phyloP scores from a whole-genome alignment of 2,888 invertebrate species.

The Clusia tigrina region DNA sequence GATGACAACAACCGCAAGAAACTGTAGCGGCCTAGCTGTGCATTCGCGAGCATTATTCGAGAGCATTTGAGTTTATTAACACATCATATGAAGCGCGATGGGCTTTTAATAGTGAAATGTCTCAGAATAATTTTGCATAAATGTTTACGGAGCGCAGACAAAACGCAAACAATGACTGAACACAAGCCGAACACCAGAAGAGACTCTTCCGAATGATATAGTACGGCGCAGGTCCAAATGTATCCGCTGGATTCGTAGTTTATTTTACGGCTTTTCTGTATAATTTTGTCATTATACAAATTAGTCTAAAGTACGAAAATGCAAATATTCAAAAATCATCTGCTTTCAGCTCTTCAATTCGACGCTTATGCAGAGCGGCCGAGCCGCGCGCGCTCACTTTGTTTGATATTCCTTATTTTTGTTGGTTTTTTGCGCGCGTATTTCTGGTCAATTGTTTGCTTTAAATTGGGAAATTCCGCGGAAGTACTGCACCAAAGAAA shows the following conservation, averaged over 20 bases:
- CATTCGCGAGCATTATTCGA: background rate
- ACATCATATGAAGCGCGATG: constrained; percentile 25
- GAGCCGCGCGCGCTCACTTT: no score
- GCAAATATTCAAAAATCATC: background rate
- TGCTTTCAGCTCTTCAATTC: no score
- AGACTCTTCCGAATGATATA: background rate
- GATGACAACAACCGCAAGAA: background rate
- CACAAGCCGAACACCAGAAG: background rate
- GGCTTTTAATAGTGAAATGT: constrained; percentile 24
- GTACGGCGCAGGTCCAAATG: background rate
- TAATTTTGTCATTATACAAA: constrained; percentile 34
- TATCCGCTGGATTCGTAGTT: background rate
- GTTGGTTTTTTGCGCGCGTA: no score
- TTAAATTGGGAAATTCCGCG: no score
- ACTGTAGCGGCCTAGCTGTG: no score
- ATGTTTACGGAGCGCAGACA: background rate
- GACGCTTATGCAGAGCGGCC: no score
- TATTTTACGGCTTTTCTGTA: constrained; percentile 20
- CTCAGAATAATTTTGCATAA: constrained; percentile 30
- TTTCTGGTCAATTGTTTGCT: no score
- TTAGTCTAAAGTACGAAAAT: constrained; percentile 26
- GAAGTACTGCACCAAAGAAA: no score
- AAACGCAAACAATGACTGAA: background rate
- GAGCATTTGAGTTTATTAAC: constrained; percentile 24
- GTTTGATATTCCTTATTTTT: no score